Evolutionary conservation across 1,140 invertebrate species (phyloP), one percentile per base, ranked within the genome.

Genomic region (Nephotettix cincticeps): DNA sequence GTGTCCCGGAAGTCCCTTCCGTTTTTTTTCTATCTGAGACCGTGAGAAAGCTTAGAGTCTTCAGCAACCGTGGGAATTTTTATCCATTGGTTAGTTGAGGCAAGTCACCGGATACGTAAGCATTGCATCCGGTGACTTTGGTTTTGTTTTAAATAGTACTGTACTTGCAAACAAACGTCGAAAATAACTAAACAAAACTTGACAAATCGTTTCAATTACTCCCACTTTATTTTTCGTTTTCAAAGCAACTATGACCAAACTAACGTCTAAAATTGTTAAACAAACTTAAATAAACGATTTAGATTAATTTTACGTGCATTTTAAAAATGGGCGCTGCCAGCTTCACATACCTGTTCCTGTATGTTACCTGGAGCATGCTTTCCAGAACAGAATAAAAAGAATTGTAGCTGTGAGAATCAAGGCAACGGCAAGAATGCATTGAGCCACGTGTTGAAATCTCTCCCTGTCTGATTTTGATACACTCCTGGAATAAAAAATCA

Each of bases 331-430:
- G 9, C n/a, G 40, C 40, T 11, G n/a, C 9, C 40, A 43, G n/a
- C 9, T 9, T n/a, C 40, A 43, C n/a, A 43, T 43, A 43, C 9
- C n/a, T 43, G 9, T 9, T 11, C 9, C n/a, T 43, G n/a, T n/a
- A 23, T 17, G 9, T 30, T 45, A 67, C 64, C 36, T 67, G 1
- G 32, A 29, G 17, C 64, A 67, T 23, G 64, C 64, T 27, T 67
- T 67, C 64, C 64, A 67, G 17, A 67, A 67, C 1, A 67, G 64
- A 27, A 67, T 67, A 17, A 67, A 19, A 9, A 67, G 19, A 45
- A 67, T 45, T 1, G 40, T 27, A 43, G 64, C 32, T 14, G 64
- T 67, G 19, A 67, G 40, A 9, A 45, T 67, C 36, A 67, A 28
- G 1, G 32, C 36, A 23, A 67, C 40, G 2, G 64, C 64, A 9